Conservation (phyloP, 2,888 invertebrate genomes). For the Polyommatus icarus region DNA sequence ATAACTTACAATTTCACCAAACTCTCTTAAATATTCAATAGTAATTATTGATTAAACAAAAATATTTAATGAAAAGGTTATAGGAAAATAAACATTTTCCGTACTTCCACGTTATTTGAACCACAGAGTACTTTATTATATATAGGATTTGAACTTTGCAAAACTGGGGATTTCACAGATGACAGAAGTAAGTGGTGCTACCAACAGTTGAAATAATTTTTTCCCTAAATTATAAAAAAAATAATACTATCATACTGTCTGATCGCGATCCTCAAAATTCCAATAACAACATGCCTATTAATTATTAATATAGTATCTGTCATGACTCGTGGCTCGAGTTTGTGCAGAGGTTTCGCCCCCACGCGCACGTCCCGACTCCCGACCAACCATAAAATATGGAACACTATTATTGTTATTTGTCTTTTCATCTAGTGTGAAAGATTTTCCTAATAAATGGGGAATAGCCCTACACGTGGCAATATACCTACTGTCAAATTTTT, state of each 20-base stretch:
- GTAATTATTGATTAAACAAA: neutral
- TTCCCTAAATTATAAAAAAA: neutral
- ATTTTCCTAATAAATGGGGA: neutral
- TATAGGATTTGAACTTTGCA: neutral
- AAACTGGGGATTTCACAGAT: neutral
- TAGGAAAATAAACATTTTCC: neutral
- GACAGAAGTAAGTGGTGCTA: neutral
- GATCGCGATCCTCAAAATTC: too few species aligned
- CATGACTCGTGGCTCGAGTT: too few species aligned
- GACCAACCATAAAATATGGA: too few species aligned
- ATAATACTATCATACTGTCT: too few species aligned
- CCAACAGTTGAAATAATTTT: neutral
- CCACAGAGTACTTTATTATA: too few species aligned
- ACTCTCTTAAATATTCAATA: neutral
- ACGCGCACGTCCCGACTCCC: too few species aligned
- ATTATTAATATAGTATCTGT: too few species aligned
- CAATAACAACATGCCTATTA: too few species aligned
- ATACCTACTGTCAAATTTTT: neutral
- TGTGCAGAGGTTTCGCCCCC: too few species aligned
- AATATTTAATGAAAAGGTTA: neutral
- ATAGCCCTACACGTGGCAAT: neutral
- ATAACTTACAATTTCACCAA: neutral
- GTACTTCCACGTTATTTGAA: neutral
- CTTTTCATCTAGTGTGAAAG: too few species aligned
- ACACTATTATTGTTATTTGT: too few species aligned